phyloP scores from a whole-genome alignment of 2,113 vertebrate genomes.

The Lepidothrix coronata region DNA sequence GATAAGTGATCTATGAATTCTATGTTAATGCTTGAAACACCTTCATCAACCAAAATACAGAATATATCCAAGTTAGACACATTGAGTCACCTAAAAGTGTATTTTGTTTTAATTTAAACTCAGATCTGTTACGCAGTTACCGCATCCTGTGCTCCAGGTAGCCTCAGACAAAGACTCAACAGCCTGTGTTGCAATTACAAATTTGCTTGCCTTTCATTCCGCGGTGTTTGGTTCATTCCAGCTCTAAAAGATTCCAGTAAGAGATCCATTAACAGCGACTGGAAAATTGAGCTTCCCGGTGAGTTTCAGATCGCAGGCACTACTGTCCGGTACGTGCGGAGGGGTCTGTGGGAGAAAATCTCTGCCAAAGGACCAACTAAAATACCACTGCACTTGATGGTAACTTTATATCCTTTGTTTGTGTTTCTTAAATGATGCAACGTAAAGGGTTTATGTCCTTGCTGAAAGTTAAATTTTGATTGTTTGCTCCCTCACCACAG shows the following conservation, averaged over 20 bases:
- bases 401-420: conserved; percentile 73
- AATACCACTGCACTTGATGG: conserved; percentile 93
- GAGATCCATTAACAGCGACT: conserved; percentile 96
- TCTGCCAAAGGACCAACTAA: conserved; percentile 97
- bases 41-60: background rate
- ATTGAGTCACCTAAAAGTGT: background rate
- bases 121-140: background rate
- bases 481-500: background rate
- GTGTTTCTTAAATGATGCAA: conserved; percentile 31
- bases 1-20: background rate
- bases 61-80: background rate
- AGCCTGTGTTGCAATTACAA: background rate
- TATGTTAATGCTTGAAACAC: background rate
- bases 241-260: conserved; percentile 92
- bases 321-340: conserved; percentile 92
- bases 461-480: background rate
- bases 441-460: background rate
- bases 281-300: conserved; percentile 98
- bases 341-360: conserved; percentile 98
- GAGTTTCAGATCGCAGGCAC: conserved; percentile 98
- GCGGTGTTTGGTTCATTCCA: conserved; percentile 58
- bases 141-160: background rate
- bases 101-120: background rate
- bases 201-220: background rate
- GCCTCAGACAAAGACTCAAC: background rate